phyloP scores from a whole-genome alignment of 1,140 invertebrate species.

The Chymomyza costata region DNA sequence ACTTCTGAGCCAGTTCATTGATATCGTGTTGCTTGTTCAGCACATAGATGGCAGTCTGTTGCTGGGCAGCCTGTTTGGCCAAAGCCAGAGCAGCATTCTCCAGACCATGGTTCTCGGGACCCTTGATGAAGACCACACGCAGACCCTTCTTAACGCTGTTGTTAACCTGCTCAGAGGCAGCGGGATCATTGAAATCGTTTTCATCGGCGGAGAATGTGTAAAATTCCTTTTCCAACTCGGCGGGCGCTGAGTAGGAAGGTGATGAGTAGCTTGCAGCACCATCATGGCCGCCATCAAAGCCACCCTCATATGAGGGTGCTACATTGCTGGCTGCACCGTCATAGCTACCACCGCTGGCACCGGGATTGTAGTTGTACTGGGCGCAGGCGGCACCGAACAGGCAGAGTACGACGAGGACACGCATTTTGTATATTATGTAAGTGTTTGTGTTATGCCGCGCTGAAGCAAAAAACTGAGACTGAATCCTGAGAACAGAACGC shows the following conservation, averaged over 20 bases:
- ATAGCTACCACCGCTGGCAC: constrained; percentile 23
- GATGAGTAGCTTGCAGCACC: constrained; percentile 36
- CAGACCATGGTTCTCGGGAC: constrained; percentile 62
- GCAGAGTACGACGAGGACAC: constrained; percentile 58
- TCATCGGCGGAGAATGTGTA: constrained; percentile 61
- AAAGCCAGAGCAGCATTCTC: constrained; percentile 63
- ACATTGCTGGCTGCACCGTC: constrained; percentile 30
- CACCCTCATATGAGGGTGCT: neutral
- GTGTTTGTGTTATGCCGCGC: constrained; percentile 27
- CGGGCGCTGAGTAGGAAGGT: too few relatives aligned
- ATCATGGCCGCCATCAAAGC: too few relatives aligned
- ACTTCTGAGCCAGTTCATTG: constrained; percentile 43
- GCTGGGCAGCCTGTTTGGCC: constrained; percentile 63
- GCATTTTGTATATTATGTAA: constrained; percentile 28
- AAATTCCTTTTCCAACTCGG: constrained; percentile 63
- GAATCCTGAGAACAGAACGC: constrained; percentile 45
- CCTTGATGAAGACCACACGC: constrained; percentile 71
- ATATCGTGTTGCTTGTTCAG: constrained; percentile 58
- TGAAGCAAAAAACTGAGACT: constrained; percentile 55
- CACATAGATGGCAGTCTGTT: constrained; percentile 62
- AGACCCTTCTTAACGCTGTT: constrained; percentile 50
- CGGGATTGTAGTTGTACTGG: constrained; percentile 56
- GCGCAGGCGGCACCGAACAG: constrained; percentile 64
- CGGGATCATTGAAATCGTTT: constrained; percentile 49
- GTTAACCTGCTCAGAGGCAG: constrained; percentile 39